Evolutionary conservation across 2,113 vertebrate species (phyloP).

Genomic region (Eulemur rufifrons): DNA sequence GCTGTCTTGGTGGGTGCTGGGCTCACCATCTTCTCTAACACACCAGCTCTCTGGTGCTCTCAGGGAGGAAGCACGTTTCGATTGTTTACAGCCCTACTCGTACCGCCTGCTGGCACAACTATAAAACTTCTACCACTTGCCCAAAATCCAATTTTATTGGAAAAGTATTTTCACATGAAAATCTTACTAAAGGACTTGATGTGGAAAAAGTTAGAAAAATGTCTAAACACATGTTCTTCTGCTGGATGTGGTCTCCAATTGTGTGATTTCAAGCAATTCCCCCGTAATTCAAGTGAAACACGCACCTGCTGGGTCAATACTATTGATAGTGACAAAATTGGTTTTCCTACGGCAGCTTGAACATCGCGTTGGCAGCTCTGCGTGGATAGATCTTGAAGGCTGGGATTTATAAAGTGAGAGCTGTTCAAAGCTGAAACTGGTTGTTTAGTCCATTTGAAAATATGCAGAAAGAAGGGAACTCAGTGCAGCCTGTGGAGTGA

Average conservation of each 20-base stretch:
- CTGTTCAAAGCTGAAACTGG: neutral
- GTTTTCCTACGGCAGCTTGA: neutral
- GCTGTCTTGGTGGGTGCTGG: neutral
- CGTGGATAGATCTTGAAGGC: neutral
- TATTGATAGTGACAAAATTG: neutral
- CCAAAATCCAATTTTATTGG: neutral
- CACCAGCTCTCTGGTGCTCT: neutral
- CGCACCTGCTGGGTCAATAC: neutral
- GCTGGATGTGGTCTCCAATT: neutral
- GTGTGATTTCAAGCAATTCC: neutral
- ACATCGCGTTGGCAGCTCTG: neutral
- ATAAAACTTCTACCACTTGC: neutral
- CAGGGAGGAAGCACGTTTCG: neutral
- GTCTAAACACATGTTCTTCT: neutral
- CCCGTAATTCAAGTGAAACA: neutral
- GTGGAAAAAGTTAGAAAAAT: neutral
- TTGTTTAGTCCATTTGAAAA: neutral
- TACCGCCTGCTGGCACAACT: neutral
- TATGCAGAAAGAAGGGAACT: neutral
- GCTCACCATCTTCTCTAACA: neutral
- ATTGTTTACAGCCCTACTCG: neutral
- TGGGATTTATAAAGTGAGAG: neutral
- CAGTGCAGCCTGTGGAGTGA: neutral
- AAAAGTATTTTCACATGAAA: constrained; percentile 16
- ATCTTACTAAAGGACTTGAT: neutral